Base-by-base conservation (phyloP, 1,140 invertebrate genomes). In the Drosophila hydei region DNA sequence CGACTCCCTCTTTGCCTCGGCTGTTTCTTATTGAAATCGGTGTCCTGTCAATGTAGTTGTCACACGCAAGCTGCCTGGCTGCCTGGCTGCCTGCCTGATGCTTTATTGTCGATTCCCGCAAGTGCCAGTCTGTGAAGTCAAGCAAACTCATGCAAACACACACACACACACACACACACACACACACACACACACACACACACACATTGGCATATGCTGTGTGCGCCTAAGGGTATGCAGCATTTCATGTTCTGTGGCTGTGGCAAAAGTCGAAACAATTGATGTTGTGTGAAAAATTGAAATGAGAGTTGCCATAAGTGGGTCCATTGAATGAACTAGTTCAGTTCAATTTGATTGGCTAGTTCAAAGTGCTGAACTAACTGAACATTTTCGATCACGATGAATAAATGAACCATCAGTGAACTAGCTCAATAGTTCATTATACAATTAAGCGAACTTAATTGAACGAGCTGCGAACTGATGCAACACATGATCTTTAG, bases 1-100 rank as follows among this genome's bases (percentile, higher is more conserved):
- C n/a, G 1, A 36, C 23, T 25, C 7, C 9, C 6, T 9, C n/a
- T 11, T 7, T 48, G 14, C 21, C 5, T 16, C 9, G 9, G 30
- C 30, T 42, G 48, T 51, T 14, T 42, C 4, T 56, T 56, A 47
- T 60, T 67, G 30, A 72, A 72, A 72, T 59, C 54, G 63, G 30
- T 72, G 59, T 55, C 16, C 40, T 67, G 63, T 72, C 63, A 60
- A 67, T 68, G 55, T 60, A 60, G 48, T 54, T 68, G 70, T 72
- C 63, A 72, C 45, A 38, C 45, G 7, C 62, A 59, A 67, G 47
- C 25, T 56, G 18, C 18, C 23, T 55, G 33, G 8, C 33, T 36
- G 6, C 42, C 18, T 45, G 16, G 18, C 43, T 50, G 38, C n/a
- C 38, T 42, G 38, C 16, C 52, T 58, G 47, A 16, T 58, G 69